These are phyloP conservation scores for Sacculina carcini DNA, from an alignment of 2,888 invertebrate species.

Conservation along the genomic window DNA sequence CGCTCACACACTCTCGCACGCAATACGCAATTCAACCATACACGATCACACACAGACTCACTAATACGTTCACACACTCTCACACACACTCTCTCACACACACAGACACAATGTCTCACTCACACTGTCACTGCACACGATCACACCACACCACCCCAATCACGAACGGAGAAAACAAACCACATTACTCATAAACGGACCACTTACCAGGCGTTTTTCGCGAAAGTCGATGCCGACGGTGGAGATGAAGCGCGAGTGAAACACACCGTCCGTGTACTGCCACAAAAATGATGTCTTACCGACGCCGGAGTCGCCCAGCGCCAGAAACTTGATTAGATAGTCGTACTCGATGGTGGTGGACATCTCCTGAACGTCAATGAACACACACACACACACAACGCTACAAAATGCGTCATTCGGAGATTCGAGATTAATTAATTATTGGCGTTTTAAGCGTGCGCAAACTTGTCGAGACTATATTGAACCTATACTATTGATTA, in stretches of 20 bases:
- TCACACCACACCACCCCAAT: neutral
- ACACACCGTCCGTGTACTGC: conserved; percentile 79
- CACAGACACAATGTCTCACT: neutral
- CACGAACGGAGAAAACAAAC: neutral
- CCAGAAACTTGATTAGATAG: conserved; percentile 71
- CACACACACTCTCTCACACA: too few species aligned
- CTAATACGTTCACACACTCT: too few species aligned
- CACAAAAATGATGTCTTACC: conserved; percentile 89
- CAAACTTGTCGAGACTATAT: too few species aligned
- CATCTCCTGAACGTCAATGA: neutral
- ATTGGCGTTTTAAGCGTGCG: too few species aligned
- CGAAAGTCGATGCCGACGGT: conserved; percentile 94
- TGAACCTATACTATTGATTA: too few species aligned
- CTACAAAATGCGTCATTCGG: neutral
- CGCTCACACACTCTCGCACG: too few species aligned
- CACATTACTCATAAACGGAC: neutral
- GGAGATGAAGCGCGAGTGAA: conserved; percentile 75
- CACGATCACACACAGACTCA: too few species aligned
- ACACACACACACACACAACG: neutral
- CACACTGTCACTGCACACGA: neutral
- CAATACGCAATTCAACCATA: too few species aligned
- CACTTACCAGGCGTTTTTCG: conserved; percentile 62
- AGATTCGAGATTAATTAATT: too few species aligned
- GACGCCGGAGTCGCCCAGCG: conserved; percentile 87
- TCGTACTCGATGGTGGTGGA: conserved; percentile 45